phyloP scores from a whole-genome alignment of 2,797 vertebrate genomes.

The Huso huso region DNA sequence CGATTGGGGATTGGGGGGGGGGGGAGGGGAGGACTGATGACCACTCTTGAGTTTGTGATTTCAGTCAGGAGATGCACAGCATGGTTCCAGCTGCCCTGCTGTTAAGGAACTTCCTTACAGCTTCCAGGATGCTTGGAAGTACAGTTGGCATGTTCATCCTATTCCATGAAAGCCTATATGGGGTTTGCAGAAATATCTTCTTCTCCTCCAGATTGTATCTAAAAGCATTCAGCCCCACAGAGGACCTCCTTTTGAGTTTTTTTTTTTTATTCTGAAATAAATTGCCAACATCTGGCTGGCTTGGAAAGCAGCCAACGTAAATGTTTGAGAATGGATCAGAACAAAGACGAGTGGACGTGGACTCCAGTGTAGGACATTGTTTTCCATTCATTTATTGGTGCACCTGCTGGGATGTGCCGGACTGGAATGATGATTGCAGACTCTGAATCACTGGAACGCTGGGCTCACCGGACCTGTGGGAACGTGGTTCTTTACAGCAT shows the following conservation, averaged over 20 bases:
- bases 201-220: not conserved
- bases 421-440: slow-evolving; percentile 8
- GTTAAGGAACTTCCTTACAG: too few relatives aligned
- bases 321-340: slow-evolving; percentile 6
- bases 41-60: not conserved
- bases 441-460: too few relatives aligned
- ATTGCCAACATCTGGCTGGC: slow-evolving; percentile 17
- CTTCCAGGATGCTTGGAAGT: too few relatives aligned
- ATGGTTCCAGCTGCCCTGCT: slow-evolving; percentile 17
- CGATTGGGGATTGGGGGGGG: not conserved
- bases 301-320: slow-evolving; percentile 28
- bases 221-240: too few relatives aligned
- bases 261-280: slow-evolving; percentile 12
- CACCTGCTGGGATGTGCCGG: slow-evolving; percentile 1
- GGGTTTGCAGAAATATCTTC: not conserved
- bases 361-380: slow-evolving; percentile 21
- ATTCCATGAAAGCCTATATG: too few relatives aligned
- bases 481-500: too few relatives aligned
- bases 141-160: too few relatives aligned
- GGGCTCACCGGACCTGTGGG: too few relatives aligned
- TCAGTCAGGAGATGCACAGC: slow-evolving; percentile 21
- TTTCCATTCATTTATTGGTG: slow-evolving; percentile 13
- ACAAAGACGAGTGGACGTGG: slow-evolving; percentile 12
- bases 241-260: not conserved
- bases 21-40: not conserved